Conservation (phyloP, 1,140 invertebrate genomes). For the Laodelphax striatellus region DNA sequence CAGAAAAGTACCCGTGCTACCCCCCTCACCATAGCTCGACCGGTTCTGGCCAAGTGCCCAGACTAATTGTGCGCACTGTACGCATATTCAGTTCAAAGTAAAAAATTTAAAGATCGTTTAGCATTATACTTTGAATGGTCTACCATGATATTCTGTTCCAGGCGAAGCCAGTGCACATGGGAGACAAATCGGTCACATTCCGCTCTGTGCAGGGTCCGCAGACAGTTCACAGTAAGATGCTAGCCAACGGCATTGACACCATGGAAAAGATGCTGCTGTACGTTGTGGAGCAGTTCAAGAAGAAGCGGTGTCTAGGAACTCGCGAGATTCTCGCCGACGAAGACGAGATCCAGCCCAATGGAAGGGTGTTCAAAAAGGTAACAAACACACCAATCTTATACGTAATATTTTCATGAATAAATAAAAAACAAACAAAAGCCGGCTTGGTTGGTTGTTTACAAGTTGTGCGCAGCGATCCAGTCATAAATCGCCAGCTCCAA, state of each 20-base stretch:
- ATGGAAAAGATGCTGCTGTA: conserved; percentile 77
- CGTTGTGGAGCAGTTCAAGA: conserved; percentile 55
- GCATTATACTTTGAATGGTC: no score
- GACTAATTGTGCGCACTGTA: no score
- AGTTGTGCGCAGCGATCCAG: no score
- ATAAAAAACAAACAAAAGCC: no score
- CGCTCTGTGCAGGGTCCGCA: conserved; percentile 54
- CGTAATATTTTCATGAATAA: no score
- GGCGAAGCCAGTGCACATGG: conserved; percentile 41
- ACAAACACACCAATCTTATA: neutral
- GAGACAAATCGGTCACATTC: conserved; percentile 53
- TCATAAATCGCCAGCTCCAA: no score
- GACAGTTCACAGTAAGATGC: conserved; percentile 53
- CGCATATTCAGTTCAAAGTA: no score
- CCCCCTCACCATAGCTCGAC: no score
- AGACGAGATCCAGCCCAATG: conserved; percentile 87
- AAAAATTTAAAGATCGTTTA: no score
- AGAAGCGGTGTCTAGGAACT: conserved; percentile 76
- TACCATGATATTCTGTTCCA: conserved; percentile 28
- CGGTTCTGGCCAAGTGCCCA: no score
- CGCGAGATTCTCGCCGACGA: conserved; percentile 84
- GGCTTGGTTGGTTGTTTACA: no score
- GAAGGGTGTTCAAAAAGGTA: conserved; percentile 91
- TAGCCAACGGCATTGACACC: conserved; percentile 67
- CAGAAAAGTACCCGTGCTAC: no score